Conservation (phyloP, 2,113 vertebrate species). For the Bombycilla garrulus region DNA sequence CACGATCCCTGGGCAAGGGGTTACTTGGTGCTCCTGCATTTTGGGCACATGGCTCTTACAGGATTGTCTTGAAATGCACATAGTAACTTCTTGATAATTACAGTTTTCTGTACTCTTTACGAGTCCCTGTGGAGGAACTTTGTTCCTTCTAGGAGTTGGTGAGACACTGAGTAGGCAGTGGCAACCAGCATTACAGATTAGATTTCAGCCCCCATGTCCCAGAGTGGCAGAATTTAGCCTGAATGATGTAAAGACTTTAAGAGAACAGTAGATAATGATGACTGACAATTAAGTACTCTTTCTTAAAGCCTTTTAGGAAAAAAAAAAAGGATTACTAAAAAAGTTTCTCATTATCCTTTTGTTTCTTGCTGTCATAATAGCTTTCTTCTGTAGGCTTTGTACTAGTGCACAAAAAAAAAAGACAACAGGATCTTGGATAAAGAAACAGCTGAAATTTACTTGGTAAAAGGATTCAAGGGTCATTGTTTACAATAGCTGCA, state of each 20-base stretch:
- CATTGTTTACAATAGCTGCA: not conserved
- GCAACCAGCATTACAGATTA: not conserved
- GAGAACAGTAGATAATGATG: slow-evolving; percentile 30
- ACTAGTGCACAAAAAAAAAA: not conserved
- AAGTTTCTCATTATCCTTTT: slow-evolving; percentile 32
- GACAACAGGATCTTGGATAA: not conserved
- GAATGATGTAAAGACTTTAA: slow-evolving; percentile 21
- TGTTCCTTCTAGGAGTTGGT: slow-evolving; percentile 1
- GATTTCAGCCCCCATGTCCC: slow-evolving; percentile 31
- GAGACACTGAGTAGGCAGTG: slow-evolving; percentile 30
- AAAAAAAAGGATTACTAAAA: not conserved
- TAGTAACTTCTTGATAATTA: slow-evolving; percentile 4
- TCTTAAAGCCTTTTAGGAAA: slow-evolving; percentile 17
- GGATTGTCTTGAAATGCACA: not conserved
- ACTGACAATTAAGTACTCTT: slow-evolving; percentile 48
- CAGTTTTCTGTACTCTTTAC: not conserved
- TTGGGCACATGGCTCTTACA: not conserved
- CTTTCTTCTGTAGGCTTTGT: slow-evolving; percentile 56
- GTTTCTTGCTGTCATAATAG: slow-evolving; percentile 62
- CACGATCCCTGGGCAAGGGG: not conserved
- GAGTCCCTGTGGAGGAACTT: not conserved
- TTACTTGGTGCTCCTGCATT: not conserved
- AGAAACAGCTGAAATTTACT: not conserved
- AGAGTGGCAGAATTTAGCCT: slow-evolving; percentile 32
- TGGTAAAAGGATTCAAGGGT: not conserved